Conservation (phyloP, 2,888 invertebrate genomes). For the Eristalinus sepulchralis region DNA sequence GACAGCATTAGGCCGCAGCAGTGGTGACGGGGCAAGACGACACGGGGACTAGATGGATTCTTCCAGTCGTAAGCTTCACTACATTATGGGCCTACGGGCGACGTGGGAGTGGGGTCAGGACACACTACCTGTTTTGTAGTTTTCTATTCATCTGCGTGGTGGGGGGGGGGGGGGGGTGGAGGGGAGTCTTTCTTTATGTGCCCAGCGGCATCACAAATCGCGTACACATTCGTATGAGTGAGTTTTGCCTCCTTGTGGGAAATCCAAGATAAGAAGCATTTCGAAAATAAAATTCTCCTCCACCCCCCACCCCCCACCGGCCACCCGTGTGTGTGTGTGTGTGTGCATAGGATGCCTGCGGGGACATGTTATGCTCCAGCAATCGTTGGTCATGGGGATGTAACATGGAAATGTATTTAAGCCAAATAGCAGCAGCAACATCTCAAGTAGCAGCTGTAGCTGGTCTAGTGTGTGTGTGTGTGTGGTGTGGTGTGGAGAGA, state of each 20-base stretch:
- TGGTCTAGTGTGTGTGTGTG: too few species aligned
- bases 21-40: background rate
- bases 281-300: constrained; percentile 52
- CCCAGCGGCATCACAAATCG: constrained; percentile 12
- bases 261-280: constrained; percentile 46
- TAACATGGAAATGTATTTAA: constrained; percentile 33
- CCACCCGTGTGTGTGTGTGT: background rate
- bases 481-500: background rate
- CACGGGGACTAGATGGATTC: constrained; percentile 43
- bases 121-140: constrained; percentile 50
- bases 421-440: background rate
- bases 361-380: constrained; percentile 20
- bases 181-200: constrained; percentile 29
- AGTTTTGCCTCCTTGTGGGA: constrained; percentile 1
- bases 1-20: constrained; percentile 18
- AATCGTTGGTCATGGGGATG: constrained; percentile 37
- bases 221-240: background rate
- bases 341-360: background rate
- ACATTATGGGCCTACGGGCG: constrained; percentile 32
- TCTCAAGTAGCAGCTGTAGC: background rate
- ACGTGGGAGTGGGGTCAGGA: background rate
- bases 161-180: background rate
- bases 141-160: constrained; percentile 1
- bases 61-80: constrained; percentile 19
- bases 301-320: background rate